Evolutionary conservation across 2,888 invertebrate species (phyloP).

Genomic region (Latheticus oryzae): DNA sequence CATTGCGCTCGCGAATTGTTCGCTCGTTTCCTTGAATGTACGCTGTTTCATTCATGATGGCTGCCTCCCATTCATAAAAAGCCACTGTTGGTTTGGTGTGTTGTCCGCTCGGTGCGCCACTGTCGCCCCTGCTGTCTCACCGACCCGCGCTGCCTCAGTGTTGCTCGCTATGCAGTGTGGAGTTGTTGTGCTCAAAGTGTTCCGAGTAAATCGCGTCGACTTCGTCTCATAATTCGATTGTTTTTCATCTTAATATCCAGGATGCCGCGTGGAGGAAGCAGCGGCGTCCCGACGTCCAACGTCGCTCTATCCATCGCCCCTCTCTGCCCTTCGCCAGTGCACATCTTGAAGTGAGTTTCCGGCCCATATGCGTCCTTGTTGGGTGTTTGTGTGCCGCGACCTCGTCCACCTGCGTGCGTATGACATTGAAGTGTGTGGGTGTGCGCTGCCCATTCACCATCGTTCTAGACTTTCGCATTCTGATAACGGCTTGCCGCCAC

Average conservation of each 20-base stretch:
- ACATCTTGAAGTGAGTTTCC: slow-evolving; percentile 50
- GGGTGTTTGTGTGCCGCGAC: slow-evolving; percentile 50
- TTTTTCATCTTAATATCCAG: too few species aligned
- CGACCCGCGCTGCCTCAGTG: slow-evolving; percentile 56
- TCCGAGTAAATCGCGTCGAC: slow-evolving; percentile 2
- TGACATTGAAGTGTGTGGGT: slow-evolving; percentile 62
- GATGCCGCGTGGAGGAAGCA: slow-evolving; percentile 20
- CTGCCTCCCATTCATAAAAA: slow-evolving; percentile 81
- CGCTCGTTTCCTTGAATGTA: slow-evolving; percentile 65
- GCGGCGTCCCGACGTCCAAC: slow-evolving; percentile 11
- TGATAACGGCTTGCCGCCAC: slow-evolving; percentile 33
- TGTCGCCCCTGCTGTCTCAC: slow-evolving; percentile 54
- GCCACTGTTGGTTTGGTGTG: slow-evolving; percentile 65
- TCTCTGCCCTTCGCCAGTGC: slow-evolving; percentile 9
- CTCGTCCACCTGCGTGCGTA: slow-evolving; percentile 59
- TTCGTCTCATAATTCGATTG: slow-evolving; percentile 1
- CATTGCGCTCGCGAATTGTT: slow-evolving; percentile 32
- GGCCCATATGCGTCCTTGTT: slow-evolving; percentile 44
- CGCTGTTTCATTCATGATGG: slow-evolving; percentile 78
- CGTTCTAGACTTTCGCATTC: slow-evolving; percentile 50
- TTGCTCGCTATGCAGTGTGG: slow-evolving; percentile 45
- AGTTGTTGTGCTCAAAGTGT: slow-evolving; percentile 39
- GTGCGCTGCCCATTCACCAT: slow-evolving; percentile 44
- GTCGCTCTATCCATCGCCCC: slow-evolving; percentile 1
- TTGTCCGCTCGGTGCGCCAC: slow-evolving; percentile 60